phyloP scores from a whole-genome alignment of 2,113 vertebrate genomes.

The Laterallus jamaicensis region DNA sequence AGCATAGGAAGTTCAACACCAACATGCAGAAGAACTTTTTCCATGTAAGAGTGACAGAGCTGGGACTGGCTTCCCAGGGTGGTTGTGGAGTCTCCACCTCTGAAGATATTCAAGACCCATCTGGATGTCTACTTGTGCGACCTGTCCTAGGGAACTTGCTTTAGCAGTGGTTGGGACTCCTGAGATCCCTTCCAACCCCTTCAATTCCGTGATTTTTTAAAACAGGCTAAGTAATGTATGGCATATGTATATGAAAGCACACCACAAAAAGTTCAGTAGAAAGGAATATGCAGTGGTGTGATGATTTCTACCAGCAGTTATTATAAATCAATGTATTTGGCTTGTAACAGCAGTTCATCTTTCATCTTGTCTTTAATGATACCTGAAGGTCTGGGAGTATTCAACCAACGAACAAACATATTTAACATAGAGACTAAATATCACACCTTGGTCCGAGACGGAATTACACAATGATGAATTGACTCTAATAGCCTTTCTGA shows the following conservation, averaged over 20 bases:
- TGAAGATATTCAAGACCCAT: no score
- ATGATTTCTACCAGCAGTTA: neutral
- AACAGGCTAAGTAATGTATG: neutral
- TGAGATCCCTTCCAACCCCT: no score
- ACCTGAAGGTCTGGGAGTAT: neutral
- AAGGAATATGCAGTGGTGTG: fast-evolving
- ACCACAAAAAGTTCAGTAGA: neutral
- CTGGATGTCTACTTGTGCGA: no score
- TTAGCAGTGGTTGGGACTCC: no score
- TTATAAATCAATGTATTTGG: neutral
- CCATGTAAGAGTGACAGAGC: no score
- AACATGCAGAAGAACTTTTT: no score
- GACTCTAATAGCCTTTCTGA: neutral
- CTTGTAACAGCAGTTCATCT: neutral
- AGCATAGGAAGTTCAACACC: no score
- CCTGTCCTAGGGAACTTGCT: no score
- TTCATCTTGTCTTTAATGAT: neutral
- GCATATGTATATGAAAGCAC: neutral
- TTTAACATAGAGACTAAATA: neutral
- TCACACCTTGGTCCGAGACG: neutral
- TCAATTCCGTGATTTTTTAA: neutral
- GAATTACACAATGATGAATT: neutral
- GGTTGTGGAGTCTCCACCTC: no score
- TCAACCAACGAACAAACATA: neutral
- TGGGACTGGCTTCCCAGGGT: no score